phyloP scores from a whole-genome alignment of 1,140 invertebrate species.

The Amyelois transitella region DNA sequence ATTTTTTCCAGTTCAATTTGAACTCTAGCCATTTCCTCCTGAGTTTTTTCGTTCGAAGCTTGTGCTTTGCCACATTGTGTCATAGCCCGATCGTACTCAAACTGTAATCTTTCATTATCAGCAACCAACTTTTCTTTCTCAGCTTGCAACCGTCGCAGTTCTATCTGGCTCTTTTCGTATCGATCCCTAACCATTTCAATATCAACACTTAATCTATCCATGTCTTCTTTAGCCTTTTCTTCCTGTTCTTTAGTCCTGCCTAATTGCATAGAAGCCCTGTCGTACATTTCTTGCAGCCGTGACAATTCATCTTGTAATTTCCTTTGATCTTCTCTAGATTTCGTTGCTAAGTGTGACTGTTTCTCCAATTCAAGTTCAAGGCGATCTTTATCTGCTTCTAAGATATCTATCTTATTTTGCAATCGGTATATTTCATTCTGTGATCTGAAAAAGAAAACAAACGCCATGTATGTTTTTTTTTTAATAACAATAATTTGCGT shows the following conservation, averaged over 20 bases:
- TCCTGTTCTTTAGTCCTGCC: slow-evolving; percentile 90
- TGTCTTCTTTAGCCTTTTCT: slow-evolving; percentile 92
- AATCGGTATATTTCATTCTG: slow-evolving; percentile 92
- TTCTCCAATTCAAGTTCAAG: slow-evolving; percentile 91
- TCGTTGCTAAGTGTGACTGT: slow-evolving; percentile 83
- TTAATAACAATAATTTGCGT: neutral
- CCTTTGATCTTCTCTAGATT: slow-evolving; percentile 89
- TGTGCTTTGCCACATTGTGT: slow-evolving; percentile 88
- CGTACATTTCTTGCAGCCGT: slow-evolving; percentile 90
- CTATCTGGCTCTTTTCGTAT: slow-evolving; percentile 91
- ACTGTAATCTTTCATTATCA: slow-evolving; percentile 88
- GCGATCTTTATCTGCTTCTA: slow-evolving; percentile 90
- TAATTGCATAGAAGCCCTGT: slow-evolving; percentile 87
- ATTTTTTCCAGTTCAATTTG: slow-evolving; percentile 92
- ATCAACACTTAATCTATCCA: slow-evolving; percentile 86
- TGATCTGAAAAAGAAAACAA: slow-evolving; percentile 76
- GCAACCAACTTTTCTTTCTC: slow-evolving; percentile 90
- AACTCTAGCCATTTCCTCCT: slow-evolving; percentile 90
- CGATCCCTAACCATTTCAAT: slow-evolving; percentile 91
- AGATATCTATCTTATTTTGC: slow-evolving; percentile 89
- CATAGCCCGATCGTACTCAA: slow-evolving; percentile 89
- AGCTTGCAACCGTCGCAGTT: slow-evolving; percentile 85
- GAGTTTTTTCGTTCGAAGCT: slow-evolving; percentile 88
- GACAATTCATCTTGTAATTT: slow-evolving; percentile 90
- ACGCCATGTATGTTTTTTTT: slow-evolving; percentile 4